Percentiles rank a stretch among this genome's conserved stretches.
Evolutionary conservation across 1,140 invertebrate genomes (phyloP).

Genomic region (Himalopsyche phryganea): DNA sequence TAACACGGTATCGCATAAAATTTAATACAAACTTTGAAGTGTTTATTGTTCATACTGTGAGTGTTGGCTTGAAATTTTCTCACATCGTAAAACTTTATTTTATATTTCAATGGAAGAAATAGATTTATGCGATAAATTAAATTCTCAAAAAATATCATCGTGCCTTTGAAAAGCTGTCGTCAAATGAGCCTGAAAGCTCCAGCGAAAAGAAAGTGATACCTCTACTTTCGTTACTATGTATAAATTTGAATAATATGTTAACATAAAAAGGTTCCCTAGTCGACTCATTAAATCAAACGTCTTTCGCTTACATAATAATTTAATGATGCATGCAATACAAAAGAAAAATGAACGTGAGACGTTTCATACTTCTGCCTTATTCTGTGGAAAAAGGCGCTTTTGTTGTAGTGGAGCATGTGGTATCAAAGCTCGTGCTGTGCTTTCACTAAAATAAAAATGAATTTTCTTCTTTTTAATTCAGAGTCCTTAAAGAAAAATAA

Average conservation of each 20-base stretch:
- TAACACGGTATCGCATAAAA: no score
- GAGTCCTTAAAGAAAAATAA: no score
- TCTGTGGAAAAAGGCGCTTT: neutral
- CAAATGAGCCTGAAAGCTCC: constrained; percentile 22
- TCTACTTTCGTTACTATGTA: constrained; percentile 21
- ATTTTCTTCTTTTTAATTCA: no score
- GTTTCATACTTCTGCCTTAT: no score
- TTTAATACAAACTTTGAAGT: no score
- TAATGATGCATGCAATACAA: constrained; percentile 22
- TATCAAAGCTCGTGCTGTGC: neutral
- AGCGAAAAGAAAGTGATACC: constrained; percentile 15
- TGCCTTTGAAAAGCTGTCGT: neutral
- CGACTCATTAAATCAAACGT: constrained; percentile 32
- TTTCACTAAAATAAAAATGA: neutral
- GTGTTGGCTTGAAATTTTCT: no score
- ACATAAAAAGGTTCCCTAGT: constrained; percentile 27
- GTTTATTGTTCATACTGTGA: no score
- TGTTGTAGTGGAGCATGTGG: neutral
- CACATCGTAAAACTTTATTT: neutral
- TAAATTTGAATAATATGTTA: constrained; percentile 34
- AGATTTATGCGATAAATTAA: neutral
- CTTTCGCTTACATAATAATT: constrained; percentile 26
- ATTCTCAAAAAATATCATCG: constrained; percentile 6
- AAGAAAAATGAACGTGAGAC: constrained; percentile 1
- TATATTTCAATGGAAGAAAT: neutral